These are phyloP conservation scores for Microcebus ravelobensis DNA, from an alignment of 2,113 vertebrate species.

Conservation along the genomic window DNA sequence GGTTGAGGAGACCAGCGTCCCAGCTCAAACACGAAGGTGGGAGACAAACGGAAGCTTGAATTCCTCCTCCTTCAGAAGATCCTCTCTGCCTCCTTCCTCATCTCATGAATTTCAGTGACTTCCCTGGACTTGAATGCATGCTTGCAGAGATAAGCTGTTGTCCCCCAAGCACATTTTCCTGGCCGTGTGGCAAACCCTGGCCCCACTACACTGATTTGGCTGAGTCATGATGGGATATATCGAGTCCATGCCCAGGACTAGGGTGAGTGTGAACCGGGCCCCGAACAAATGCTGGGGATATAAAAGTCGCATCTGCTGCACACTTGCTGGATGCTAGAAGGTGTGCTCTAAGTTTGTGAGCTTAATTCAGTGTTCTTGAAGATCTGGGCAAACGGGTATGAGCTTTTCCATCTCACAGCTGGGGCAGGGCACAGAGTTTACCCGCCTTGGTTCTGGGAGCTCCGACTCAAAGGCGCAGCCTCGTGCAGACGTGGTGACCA, in stretches of 20 bases:
- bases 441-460: fast-evolving
- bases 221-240: neutral
- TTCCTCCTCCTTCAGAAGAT: neutral
- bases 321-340: neutral
- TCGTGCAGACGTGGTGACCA: fast-evolving
- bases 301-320: fast-evolving
- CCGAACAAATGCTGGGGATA: neutral
- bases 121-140: neutral
- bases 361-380: too few relatives aligned
- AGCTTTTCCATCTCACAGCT: fast-evolving
- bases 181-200: neutral
- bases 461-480: fast-evolving
- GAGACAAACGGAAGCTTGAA: neutral
- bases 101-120: neutral
- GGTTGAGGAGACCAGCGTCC: neutral
- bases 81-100: neutral
- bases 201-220: neutral
- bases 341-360: too few relatives aligned
- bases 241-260: neutral
- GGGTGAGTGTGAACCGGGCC: neutral
- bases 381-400: neutral
- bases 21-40: neutral
- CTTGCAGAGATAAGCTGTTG: neutral
- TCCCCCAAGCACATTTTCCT: neutral
- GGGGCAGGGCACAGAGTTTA: fast-evolving